These are phyloP conservation scores for Novumbra hubbsi DNA, from an alignment of 2,797 vertebrate genomes.

Conservation along the genomic window DNA sequence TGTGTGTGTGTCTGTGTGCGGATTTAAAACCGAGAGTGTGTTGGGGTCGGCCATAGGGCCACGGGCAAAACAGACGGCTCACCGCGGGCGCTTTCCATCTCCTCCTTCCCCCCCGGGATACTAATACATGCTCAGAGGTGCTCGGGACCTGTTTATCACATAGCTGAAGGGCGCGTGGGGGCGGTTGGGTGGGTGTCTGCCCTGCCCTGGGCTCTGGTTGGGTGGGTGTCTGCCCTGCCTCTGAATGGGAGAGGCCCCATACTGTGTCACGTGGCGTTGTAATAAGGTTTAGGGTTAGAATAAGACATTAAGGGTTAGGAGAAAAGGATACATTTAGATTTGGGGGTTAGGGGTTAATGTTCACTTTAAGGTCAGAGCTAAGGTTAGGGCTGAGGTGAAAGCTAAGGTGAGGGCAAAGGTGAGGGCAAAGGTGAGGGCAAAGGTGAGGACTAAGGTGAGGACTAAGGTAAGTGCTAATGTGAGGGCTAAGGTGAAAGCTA, in stretches of 20 bases:
- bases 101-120: slow-evolving; percentile 46
- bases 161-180: slow-evolving; percentile 39
- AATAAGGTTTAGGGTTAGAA: too few relatives aligned
- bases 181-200: neutral
- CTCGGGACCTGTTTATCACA: slow-evolving; percentile 53
- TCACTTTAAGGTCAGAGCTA: too few relatives aligned
- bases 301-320: too few relatives aligned
- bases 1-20: neutral
- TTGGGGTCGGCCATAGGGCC: neutral
- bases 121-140: slow-evolving; percentile 36
- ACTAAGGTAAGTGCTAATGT: too few relatives aligned
- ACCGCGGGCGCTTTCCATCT: slow-evolving; percentile 61
- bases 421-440: too few relatives aligned
- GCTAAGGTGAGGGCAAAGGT: too few relatives aligned
- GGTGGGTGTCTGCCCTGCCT: neutral
- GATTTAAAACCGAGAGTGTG: neutral
- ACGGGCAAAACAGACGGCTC: slow-evolving; percentile 40
- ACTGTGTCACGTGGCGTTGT: neutral
- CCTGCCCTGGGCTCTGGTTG: neutral
- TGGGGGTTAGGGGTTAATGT: too few relatives aligned
- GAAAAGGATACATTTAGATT: too few relatives aligned
- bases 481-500: too few relatives aligned
- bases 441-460: too few relatives aligned
- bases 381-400: too few relatives aligned
- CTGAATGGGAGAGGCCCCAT: neutral